phyloP scores from a whole-genome alignment of 2,797 vertebrate species.

The Mus minutoides region DNA sequence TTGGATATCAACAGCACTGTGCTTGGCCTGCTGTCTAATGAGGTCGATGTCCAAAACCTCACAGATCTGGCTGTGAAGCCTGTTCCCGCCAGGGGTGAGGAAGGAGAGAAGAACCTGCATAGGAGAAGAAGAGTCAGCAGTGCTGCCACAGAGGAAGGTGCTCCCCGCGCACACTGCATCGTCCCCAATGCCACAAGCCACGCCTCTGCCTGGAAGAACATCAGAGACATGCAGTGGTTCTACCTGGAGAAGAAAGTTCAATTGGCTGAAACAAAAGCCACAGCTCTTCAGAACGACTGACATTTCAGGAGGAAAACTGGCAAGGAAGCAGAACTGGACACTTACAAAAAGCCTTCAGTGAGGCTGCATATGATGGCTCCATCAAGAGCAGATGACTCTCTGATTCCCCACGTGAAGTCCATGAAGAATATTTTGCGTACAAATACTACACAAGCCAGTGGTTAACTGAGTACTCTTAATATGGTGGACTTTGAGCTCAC shows the following conservation, averaged over 20 bases:
- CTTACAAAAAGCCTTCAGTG: neutral
- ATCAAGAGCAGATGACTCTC: neutral
- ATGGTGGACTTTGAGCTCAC: neutral
- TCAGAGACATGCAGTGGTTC: neutral
- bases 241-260: neutral
- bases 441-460: neutral
- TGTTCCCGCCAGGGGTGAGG: slow-evolving; percentile 93
- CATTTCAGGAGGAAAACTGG: neutral
- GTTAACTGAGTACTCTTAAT: neutral
- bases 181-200: neutral
- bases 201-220: neutral
- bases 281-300: neutral
- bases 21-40: slow-evolving; percentile 95
- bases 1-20: slow-evolving; percentile 93
- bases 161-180: neutral
- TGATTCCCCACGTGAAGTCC: neutral
- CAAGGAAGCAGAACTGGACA: neutral
- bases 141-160: neutral
- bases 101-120: slow-evolving; percentile 94
- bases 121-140: neutral
- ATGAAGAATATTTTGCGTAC: neutral
- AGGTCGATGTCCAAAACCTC: slow-evolving; percentile 95
- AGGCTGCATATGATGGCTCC: neutral
- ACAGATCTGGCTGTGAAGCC: slow-evolving; percentile 94
- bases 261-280: neutral